Conservation (phyloP, 2,797 vertebrate species). For the Sardinella longiceps region DNA sequence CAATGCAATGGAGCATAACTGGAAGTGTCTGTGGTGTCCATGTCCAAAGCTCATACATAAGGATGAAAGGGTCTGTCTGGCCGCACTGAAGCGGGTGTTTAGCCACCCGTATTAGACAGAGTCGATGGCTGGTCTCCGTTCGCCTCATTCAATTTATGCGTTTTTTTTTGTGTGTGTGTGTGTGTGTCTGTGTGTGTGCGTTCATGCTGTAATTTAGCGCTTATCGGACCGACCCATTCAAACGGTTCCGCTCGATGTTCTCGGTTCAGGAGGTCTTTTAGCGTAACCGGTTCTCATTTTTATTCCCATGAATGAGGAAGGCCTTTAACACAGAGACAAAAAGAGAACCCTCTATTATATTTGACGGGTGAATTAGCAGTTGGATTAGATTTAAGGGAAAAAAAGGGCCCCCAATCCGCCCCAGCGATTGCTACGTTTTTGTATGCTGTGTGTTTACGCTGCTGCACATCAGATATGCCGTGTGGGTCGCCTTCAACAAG, state of each 20-base stretch:
- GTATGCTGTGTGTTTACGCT: not conserved
- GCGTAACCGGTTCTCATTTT: not conserved
- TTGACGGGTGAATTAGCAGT: not conserved
- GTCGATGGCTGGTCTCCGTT: not conserved
- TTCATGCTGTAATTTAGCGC: not conserved
- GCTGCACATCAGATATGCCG: not conserved
- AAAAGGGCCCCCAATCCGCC: not conserved
- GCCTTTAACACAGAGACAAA: not conserved
- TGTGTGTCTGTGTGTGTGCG: not conserved
- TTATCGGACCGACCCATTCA: not conserved
- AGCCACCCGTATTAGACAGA: constrained; percentile 11
- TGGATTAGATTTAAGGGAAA: constrained; percentile 1
- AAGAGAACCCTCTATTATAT: not conserved
- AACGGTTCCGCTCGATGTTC: constrained; percentile 15
- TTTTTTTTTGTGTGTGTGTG: not conserved
- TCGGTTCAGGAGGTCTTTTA: constrained; percentile 25
- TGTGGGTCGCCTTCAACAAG: not conserved
- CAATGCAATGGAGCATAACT: not conserved
- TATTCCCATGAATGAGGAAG: constrained; percentile 8
- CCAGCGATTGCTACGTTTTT: not conserved
- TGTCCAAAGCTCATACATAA: not conserved
- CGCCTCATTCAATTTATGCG: not conserved
- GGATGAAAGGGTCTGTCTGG: constrained; percentile 3
- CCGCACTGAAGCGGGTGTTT: not conserved
- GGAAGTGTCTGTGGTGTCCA: not conserved